A percentile compares a stretch with the other conserved stretches of the same genome.
phyloP scores from a whole-genome alignment of 2,797 vertebrate species.

The Pipistrellus kuhlii region DNA sequence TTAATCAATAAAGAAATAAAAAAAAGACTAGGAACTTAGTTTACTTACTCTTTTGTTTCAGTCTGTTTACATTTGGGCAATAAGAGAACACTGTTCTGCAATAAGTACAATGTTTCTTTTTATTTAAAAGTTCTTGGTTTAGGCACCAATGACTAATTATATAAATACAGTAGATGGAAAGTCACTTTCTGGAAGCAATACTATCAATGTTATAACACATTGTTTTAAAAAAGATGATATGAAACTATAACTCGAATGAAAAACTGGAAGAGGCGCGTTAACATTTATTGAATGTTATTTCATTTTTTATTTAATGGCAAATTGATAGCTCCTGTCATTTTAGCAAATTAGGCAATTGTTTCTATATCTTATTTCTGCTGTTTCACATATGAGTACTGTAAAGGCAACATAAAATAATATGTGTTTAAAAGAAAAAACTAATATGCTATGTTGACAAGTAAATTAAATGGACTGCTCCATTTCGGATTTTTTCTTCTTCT shows the following conservation, averaged over 20 bases:
- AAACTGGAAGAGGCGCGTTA: not conserved
- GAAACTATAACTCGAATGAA: not conserved
- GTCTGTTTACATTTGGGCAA: not conserved
- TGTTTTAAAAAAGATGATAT: not conserved
- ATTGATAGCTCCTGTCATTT: constrained; percentile 4
- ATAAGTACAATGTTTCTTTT: not conserved
- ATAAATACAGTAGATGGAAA: not conserved
- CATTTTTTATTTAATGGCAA: constrained; percentile 41
- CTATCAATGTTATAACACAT: not conserved
- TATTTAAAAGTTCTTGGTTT: constrained; percentile 8
- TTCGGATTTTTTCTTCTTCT: not conserved
- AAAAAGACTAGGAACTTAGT: not conserved
- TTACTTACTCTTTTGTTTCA: not conserved
- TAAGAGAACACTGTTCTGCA: not conserved
- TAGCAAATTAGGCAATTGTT: constrained; percentile 6
- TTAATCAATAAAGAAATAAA: no score
- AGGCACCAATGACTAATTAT: not conserved
- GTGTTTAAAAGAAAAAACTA: not conserved
- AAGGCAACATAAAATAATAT: not conserved
- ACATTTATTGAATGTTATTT: constrained; percentile 18
- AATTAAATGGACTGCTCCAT: constrained; percentile 8
- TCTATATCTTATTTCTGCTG: not conserved
- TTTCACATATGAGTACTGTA: not conserved
- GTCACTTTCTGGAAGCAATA: constrained; percentile 1
- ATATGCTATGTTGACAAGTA: not conserved